These are phyloP conservation scores for Omphaloscelis lunosa DNA, from an alignment of 2,888 invertebrate genomes.

Conservation along the genomic window DNA sequence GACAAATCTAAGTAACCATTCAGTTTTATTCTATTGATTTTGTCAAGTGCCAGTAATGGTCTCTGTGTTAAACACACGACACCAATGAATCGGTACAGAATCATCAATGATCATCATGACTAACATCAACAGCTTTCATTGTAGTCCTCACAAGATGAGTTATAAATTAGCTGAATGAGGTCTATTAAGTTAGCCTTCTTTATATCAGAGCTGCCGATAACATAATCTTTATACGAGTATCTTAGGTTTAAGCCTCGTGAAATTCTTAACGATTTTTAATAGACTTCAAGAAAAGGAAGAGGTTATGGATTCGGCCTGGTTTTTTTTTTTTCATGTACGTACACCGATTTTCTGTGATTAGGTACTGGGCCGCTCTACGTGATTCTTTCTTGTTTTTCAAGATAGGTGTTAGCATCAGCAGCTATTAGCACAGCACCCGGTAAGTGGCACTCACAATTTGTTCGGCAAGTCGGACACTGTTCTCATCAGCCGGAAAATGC, in stretches of 20 bases:
- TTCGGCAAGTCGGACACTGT: not conserved
- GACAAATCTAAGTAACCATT: slow-evolving; percentile 16
- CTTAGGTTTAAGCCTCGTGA: not conserved
- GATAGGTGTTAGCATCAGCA: too few relatives aligned
- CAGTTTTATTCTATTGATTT: not conserved
- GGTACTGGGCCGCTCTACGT: too few relatives aligned
- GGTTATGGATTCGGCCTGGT: too few relatives aligned
- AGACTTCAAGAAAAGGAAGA: too few relatives aligned
- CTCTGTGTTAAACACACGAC: not conserved
- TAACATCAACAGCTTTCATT: not conserved
- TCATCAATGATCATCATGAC: not conserved
- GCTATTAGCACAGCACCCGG: too few relatives aligned
- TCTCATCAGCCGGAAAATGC: slow-evolving; percentile 15
- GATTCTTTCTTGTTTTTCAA: too few relatives aligned
- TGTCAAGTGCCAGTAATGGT: not conserved
- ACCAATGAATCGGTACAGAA: not conserved
- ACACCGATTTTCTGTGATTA: too few relatives aligned
- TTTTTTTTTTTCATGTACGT: too few relatives aligned
- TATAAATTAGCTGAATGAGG: too few relatives aligned
- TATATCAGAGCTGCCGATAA: not conserved
- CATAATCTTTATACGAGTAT: not conserved
- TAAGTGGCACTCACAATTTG: too few relatives aligned
- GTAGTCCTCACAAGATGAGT: not conserved
- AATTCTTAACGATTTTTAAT: too few relatives aligned
- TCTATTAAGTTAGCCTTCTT: not conserved